Conservation (phyloP, 2,888 invertebrate genomes). For the Meteorus colon region DNA sequence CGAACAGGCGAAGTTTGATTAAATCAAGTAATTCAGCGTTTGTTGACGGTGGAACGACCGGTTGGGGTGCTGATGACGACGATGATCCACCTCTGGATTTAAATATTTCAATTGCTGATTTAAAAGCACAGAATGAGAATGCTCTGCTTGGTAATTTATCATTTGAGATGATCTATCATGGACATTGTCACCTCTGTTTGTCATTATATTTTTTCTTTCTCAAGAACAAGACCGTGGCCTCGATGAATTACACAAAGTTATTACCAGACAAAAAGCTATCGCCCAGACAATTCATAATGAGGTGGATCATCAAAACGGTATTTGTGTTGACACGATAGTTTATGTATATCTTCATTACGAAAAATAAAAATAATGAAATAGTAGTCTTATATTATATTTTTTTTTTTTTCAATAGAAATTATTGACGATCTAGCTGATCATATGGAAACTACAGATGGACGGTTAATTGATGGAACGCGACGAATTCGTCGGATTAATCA, state of each 20-base stretch:
- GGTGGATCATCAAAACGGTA: conserved; percentile 87
- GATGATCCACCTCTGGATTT: conserved; percentile 73
- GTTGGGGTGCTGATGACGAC: conserved; percentile 72
- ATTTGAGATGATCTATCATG: conserved; percentile 14
- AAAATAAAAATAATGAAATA: too few relatives aligned
- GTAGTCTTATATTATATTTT: neutral
- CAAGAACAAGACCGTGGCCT: conserved; percentile 85
- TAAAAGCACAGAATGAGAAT: conserved; percentile 77
- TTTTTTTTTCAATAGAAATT: conserved; percentile 75
- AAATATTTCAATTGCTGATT: conserved; percentile 73
- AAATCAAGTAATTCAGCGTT: conserved; percentile 66
- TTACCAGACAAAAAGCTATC: conserved; percentile 84
- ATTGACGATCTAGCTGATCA: conserved; percentile 84
- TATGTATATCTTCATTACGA: neutral
- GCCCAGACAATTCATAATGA: conserved; percentile 84
- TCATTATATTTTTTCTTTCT: conserved; percentile 3
- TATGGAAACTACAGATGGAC: conserved; percentile 82
- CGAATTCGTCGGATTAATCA: conserved; percentile 79
- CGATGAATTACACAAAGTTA: conserved; percentile 83
- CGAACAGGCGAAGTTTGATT: conserved; percentile 69
- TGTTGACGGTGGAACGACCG: conserved; percentile 73
- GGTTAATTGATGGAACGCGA: conserved; percentile 80
- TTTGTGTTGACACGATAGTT: conserved; percentile 38
- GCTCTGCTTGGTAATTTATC: conserved; percentile 76
- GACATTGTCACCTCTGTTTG: neutral